Conservation (phyloP, 92 coral and sea anemone species). For the Siderastrea siderea region DNA sequence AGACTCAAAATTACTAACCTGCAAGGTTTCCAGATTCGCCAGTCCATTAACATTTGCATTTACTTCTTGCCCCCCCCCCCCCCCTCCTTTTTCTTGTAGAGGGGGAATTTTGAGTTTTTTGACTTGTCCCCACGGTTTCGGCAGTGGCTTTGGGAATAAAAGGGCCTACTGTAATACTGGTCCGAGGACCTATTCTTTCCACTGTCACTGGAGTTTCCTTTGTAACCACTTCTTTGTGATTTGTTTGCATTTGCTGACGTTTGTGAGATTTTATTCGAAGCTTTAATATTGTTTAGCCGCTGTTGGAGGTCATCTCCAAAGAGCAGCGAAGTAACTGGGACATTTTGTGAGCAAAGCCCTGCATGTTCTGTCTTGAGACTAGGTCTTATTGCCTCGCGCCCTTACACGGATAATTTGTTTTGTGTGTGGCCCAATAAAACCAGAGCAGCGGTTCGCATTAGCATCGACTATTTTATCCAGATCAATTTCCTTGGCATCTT, state of each 20-base stretch:
- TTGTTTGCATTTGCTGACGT: constrained; percentile 13
- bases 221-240: constrained; percentile 35
- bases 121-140: constrained; percentile 22
- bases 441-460: constrained; percentile 38
- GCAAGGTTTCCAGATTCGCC: not conserved
- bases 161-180: constrained; percentile 24
- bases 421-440: constrained; percentile 60
- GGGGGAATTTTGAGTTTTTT: constrained; percentile 62
- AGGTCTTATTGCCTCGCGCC: constrained; percentile 41
- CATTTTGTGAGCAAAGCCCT: constrained; percentile 31
- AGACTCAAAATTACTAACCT: constrained; percentile 43
- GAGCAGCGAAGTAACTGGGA: constrained; percentile 34
- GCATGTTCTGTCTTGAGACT: constrained; percentile 47
- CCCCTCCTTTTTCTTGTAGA: constrained; percentile 72
- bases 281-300: constrained; percentile 34
- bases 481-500: constrained; percentile 18
- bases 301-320: constrained; percentile 43
- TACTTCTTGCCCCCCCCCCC: constrained; percentile 64
- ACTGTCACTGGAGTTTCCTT: not conserved
- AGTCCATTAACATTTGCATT: not conserved
- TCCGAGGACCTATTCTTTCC: constrained; percentile 4
- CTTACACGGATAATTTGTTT: constrained; percentile 35
- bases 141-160: constrained; percentile 10
- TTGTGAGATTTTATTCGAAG: constrained; percentile 28
- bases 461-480: constrained; percentile 40